Evolutionary conservation across 1,140 invertebrate species (phyloP), one percentile per base, ranked within the genome.

Genomic region (Diorhabda elongata): DNA sequence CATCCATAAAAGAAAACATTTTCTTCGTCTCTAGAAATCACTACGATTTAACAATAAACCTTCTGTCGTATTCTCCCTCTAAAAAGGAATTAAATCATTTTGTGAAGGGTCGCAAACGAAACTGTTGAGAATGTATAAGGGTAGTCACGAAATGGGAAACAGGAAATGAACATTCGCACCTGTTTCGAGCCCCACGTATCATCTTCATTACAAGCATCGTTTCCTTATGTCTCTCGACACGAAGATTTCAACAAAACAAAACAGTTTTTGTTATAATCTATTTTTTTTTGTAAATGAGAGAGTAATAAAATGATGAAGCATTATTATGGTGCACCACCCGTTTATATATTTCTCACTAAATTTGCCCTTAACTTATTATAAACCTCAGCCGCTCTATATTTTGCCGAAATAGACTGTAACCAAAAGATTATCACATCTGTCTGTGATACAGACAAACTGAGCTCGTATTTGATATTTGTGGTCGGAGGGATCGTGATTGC

Each of bases 91-190:
- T 26, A 63, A 63, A 63, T 63, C 44, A 63, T 63, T 44, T 44
- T 45, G 61, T 42, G 44, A 45, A 63, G 61, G 61, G 44, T 45
- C 61, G 11, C 61, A 63, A 63, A 63, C 61, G 44, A 47, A n/a
- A 42, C 44, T 11, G 9, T 42, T 44, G 52, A 6, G 52, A n/a
- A 63, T n/a, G 61, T 44, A 63, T 42, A 42, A 63, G 6, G n/a
- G 2, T 63, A 44, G 42, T 42, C 61, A 63, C 61, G 61, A 45
- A 63, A 26, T 26, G 26, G 42, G 61, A 63, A 63, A 63, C 45
- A 44, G 61, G 45, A 63, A 63, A 63, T 43, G 44, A 63, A 9
- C 61, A 63, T 63, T 63, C 61, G 42, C 61, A 63, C 61, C 61
- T 63, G 61, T 63, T 43, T 45, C 61, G 45, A 42, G 42, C 61